phyloP scores from a whole-genome alignment of 2,797 vertebrate genomes.

The Eulemur rubriventer region DNA sequence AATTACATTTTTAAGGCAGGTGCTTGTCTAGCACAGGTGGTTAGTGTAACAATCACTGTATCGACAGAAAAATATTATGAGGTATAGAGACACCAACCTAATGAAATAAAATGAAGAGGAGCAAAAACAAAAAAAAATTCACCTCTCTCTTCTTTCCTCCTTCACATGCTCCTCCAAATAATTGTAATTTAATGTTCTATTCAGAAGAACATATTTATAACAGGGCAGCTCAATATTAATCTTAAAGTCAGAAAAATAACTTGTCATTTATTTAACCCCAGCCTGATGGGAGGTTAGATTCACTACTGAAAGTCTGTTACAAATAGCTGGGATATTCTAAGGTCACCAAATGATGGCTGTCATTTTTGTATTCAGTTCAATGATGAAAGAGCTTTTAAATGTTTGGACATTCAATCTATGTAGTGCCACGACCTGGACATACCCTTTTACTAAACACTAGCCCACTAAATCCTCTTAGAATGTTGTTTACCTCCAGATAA shows the following conservation, averaged over 20 bases:
- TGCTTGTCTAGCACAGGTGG: constrained; percentile 73
- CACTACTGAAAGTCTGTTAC: constrained; percentile 84
- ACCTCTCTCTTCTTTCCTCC: background rate
- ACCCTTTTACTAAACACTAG: constrained; percentile 86
- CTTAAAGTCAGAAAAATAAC: constrained; percentile 85
- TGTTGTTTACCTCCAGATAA: constrained; percentile 89
- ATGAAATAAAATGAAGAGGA: constrained; percentile 53
- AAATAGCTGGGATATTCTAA: constrained; percentile 86
- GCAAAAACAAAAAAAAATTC: constrained; percentile 38
- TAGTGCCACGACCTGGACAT: constrained; percentile 85
- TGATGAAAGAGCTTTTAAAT: constrained; percentile 87
- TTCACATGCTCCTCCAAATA: constrained; percentile 53
- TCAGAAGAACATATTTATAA: constrained; percentile 83
- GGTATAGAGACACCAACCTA: constrained; percentile 33
- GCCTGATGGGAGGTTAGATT: constrained; percentile 84
- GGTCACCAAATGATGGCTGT: constrained; percentile 87
- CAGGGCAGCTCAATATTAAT: constrained; percentile 83
- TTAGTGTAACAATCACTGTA: constrained; percentile 43
- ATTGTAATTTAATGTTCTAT: constrained; percentile 71
- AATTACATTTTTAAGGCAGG: constrained; percentile 71
- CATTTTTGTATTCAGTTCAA: constrained; percentile 85
- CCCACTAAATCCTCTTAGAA: constrained; percentile 88
- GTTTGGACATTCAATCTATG: constrained; percentile 88
- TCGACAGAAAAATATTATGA: constrained; percentile 66
- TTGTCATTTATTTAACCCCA: constrained; percentile 85